Conservation (phyloP, 2,113 vertebrate genomes). For the Anser brachyrhynchus region DNA sequence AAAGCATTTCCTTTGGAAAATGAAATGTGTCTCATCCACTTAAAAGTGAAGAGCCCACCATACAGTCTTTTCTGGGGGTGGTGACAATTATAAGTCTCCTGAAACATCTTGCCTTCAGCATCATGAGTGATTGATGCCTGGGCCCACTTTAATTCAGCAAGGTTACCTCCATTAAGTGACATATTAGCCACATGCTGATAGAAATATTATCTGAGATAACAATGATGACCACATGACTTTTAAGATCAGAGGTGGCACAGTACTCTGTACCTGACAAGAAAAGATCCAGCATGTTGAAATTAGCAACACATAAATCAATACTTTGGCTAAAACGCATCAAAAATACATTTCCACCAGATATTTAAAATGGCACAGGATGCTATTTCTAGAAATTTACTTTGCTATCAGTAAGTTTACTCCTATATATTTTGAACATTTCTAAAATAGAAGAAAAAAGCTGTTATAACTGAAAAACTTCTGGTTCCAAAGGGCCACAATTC, state of each 20-base stretch:
- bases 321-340: not conserved
- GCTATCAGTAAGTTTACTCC: not conserved
- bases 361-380: not conserved
- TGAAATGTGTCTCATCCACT: not conserved
- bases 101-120: not conserved
- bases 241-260: not conserved
- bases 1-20: conserved; percentile 10
- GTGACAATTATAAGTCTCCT: not conserved
- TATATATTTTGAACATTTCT: not conserved
- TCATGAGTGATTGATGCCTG: not conserved
- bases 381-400: not conserved
- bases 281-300: not conserved
- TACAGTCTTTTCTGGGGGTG: not conserved
- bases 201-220: not conserved
- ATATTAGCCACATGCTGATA: not conserved
- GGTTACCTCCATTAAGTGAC: not conserved
- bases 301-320: not conserved
- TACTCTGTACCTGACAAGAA: not conserved
- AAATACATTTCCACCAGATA: not conserved
- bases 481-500: not conserved
- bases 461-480: not conserved
- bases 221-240: not conserved
- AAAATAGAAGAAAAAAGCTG: not conserved
- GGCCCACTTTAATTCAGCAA: not conserved
- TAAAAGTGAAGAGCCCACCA: not conserved